These are phyloP conservation scores for Zaprionus lachaisei DNA, from an alignment of 1,140 invertebrate species.

Conservation along the genomic window DNA sequence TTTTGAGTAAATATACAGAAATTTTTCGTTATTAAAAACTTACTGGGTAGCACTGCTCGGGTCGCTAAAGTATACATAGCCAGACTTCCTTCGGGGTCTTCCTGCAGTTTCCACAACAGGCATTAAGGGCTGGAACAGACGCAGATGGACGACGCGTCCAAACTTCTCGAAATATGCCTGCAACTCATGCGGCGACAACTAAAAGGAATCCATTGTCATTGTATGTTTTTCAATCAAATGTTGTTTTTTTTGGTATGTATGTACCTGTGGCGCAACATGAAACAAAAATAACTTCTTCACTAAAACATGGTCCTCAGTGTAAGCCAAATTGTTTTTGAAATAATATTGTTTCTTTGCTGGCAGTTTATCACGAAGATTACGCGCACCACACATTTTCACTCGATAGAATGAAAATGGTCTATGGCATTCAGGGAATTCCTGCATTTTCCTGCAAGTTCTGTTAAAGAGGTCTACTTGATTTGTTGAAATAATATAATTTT, in stretches of 20 bases:
- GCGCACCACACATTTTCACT: too few relatives aligned
- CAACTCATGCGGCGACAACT: constrained; percentile 17
- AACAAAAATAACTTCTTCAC: constrained; percentile 53
- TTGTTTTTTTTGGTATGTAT: constrained; percentile 7
- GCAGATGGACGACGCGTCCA: constrained; percentile 43
- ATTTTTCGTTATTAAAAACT: constrained; percentile 16
- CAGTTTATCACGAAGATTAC: not conserved
- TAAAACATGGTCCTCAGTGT: constrained; percentile 67
- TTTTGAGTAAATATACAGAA: not conserved
- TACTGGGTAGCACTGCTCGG: constrained; percentile 59
- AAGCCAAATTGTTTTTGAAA: constrained; percentile 49
- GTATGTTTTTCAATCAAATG: not conserved
- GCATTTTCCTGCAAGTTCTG: too few relatives aligned
- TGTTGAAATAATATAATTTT: not conserved
- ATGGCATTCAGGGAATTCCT: too few relatives aligned
- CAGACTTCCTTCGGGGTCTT: constrained; percentile 9
- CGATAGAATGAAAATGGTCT: too few relatives aligned
- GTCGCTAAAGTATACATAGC: constrained; percentile 44
- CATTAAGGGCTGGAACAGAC: constrained; percentile 2
- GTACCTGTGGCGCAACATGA: constrained; percentile 44
- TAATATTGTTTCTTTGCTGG: constrained; percentile 39
- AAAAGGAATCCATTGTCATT: not conserved
- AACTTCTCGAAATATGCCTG: constrained; percentile 42
- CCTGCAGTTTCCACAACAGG: not conserved
- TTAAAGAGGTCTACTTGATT: not conserved